A percentile compares a stretch with the other conserved stretches of the same genome.
phyloP scores from a whole-genome alignment of 2,797 vertebrate genomes.

The Acanthurus lineatus region DNA sequence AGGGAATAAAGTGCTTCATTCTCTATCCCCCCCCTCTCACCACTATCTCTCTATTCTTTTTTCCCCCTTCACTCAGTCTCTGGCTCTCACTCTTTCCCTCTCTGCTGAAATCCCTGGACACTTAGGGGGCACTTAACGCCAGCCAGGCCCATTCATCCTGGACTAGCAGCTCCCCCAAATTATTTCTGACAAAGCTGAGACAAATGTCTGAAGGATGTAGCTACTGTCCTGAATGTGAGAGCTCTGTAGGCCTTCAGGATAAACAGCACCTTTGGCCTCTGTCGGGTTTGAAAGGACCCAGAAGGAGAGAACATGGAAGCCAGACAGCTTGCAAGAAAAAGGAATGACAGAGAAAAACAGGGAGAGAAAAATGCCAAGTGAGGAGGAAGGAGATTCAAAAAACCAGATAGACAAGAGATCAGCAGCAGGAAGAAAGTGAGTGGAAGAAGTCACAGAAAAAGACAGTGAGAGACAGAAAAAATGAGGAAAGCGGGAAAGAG shows the following conservation, averaged over 20 bases:
- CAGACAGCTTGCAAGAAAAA: conserved; percentile 7
- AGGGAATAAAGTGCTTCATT: conserved; percentile 68
- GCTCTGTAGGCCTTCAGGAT: conserved; percentile 50
- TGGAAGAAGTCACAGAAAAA: conserved; percentile 7
- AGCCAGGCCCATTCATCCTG: conserved; percentile 78
- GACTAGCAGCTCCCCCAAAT: conserved; percentile 77
- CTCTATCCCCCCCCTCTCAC: conserved; percentile 30
- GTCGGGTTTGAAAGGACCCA: conserved; percentile 43
- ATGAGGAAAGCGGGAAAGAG: neutral
- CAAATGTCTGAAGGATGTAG: conserved; percentile 83
- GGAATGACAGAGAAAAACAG: neutral
- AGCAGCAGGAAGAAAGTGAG: neutral
- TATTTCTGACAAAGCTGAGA: conserved; percentile 84
- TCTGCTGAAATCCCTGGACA: conserved; percentile 79
- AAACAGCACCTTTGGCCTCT: conserved; percentile 40
- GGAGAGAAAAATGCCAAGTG: neutral
- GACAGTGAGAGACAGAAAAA: neutral
- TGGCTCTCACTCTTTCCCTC: conserved; percentile 15
- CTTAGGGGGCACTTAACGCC: conserved; percentile 81
- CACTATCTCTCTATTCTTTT: conserved; percentile 43
- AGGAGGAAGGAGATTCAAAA: neutral
- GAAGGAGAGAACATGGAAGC: conserved; percentile 25
- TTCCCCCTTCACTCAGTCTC: conserved; percentile 23
- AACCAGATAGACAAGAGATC: conserved; percentile 16
- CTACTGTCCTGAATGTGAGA: conserved; percentile 61